A percentile compares a stretch with the other conserved stretches of the same genome.
These are phyloP conservation scores for Eumeta japonica DNA, from an alignment of 1,140 invertebrate genomes.

Conservation along the genomic window DNA sequence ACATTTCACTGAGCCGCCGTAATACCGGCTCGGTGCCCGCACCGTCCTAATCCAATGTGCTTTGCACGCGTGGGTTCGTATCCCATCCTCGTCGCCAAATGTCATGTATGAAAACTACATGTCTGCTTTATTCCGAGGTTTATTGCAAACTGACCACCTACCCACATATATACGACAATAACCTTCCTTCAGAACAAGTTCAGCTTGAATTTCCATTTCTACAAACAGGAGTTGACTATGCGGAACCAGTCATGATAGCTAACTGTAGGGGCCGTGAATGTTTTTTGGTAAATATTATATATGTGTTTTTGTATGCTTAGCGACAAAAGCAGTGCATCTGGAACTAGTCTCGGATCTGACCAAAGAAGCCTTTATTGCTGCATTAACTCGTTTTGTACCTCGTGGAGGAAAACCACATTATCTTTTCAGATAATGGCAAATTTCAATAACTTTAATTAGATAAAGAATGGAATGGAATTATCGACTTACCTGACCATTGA, in stretches of 20 bases:
- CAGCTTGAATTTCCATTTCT: slow-evolving; percentile 10
- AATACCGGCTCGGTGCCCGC: too few species aligned
- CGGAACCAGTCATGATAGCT: slow-evolving; percentile 12
- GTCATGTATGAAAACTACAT: too few species aligned
- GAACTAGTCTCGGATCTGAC: too few species aligned
- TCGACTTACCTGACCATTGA: neutral
- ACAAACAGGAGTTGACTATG: slow-evolving; percentile 14
- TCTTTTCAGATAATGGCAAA: slow-evolving; percentile 5
- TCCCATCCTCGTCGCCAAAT: too few species aligned
- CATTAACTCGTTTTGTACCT: slow-evolving; percentile 9
- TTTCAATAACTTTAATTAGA: too few species aligned
- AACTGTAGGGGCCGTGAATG: slow-evolving; percentile 10
- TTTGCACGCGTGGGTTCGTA: too few species aligned
- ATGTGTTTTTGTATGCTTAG: slow-evolving; percentile 11
- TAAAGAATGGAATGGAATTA: too few species aligned
- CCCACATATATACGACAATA: too few species aligned
- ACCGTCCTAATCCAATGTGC: too few species aligned
- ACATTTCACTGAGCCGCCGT: too few species aligned
- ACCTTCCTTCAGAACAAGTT: slow-evolving; percentile 4
- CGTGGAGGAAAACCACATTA: slow-evolving; percentile 8
- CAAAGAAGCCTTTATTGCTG: slow-evolving; percentile 7
- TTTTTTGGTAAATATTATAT: slow-evolving; percentile 9
- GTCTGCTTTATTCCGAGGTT: too few species aligned
- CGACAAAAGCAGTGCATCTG: slow-evolving; percentile 8
- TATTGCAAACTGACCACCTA: too few species aligned